Evolutionary conservation across 1,140 invertebrate genomes (phyloP).

Genomic region (Habropoda laboriosa): DNA sequence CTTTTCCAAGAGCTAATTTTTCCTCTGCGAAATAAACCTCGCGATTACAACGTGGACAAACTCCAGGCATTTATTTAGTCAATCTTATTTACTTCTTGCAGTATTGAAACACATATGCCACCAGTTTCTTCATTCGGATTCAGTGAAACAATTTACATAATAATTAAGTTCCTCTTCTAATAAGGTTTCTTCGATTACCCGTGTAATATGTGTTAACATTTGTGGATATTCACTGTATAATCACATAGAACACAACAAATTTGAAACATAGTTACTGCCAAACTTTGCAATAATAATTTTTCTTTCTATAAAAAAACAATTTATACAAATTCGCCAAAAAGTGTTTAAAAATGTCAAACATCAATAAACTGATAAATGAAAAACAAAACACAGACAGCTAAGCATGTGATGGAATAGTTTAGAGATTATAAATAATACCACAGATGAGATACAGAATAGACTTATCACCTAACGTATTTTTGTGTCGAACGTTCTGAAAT

Average conservation of each 20-base stretch:
- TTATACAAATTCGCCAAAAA: constrained; percentile 11
- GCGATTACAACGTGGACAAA: constrained; percentile 77
- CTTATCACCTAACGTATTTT: too few relatives aligned
- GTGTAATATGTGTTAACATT: neutral
- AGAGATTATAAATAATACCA: too few relatives aligned
- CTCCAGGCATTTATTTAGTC: constrained; percentile 68
- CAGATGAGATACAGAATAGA: too few relatives aligned
- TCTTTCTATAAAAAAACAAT: constrained; percentile 2
- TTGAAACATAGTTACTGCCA: neutral
- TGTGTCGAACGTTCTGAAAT: too few relatives aligned
- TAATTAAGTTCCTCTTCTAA: neutral
- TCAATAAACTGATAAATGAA: constrained; percentile 6
- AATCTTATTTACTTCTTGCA: neutral
- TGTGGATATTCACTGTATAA: neutral
- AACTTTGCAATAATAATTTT: neutral
- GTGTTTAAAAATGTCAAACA: constrained; percentile 23
- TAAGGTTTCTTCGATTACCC: neutral
- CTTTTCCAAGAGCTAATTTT: constrained; percentile 77
- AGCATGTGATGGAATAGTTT: neutral
- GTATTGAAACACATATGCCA: neutral
- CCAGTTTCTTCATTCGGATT: neutral
- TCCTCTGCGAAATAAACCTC: constrained; percentile 78
- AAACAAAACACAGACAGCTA: constrained; percentile 26
- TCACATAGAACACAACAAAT: neutral
- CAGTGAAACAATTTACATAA: neutral